Base-by-base conservation (phyloP, 2,797 vertebrate species). In the Poeciliopsis gracilis region DNA sequence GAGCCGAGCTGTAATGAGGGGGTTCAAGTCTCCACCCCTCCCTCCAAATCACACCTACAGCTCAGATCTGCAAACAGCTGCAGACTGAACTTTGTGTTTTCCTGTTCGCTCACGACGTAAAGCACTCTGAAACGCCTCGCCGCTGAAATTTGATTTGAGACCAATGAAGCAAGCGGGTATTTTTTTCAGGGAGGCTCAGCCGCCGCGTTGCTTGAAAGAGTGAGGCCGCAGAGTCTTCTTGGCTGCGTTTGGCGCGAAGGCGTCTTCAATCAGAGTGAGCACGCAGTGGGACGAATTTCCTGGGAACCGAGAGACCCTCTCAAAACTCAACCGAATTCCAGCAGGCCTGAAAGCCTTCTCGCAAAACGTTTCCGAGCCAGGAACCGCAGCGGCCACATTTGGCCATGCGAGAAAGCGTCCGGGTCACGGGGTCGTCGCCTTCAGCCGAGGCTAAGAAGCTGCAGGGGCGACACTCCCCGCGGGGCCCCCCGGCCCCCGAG, bases 391-490 rank as follows among this genome's bases (percentile, higher is more conserved):
- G 76, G 45, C 61, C 61, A 71, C 33, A 28, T 15, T 73, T 46
- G 7, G 20, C 71, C 73, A 1, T 73, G 71, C 70, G 36, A n/a
- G 73, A 72, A 38, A 28, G 12, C 18, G 55, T 77, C 49, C 28
- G 47, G 38, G 61, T 77, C 67, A 36, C 2, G 51, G 70, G 70
- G 49, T 78, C 70, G 72, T 83, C 77, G 78, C 33, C 49, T 77
- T 73, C 76, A 43, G 70, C 76, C 36, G 49, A 76, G 6, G 46
- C 57, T 41, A 20, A 57, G 73, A 41, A 72, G 46, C 41, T 3
- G 16, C 57, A 61, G 57, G 12, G 46, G 20, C 25, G 20, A 2
- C 18, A 12, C 20, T 9, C 73, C 11, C 53, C 2, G 33, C 33
- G 33, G 33, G 33, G 33, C 2, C 33, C 70, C 63, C 36, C 4